Base-by-base conservation (phyloP, 2,888 invertebrate species). In the Drosophila colorata region DNA sequence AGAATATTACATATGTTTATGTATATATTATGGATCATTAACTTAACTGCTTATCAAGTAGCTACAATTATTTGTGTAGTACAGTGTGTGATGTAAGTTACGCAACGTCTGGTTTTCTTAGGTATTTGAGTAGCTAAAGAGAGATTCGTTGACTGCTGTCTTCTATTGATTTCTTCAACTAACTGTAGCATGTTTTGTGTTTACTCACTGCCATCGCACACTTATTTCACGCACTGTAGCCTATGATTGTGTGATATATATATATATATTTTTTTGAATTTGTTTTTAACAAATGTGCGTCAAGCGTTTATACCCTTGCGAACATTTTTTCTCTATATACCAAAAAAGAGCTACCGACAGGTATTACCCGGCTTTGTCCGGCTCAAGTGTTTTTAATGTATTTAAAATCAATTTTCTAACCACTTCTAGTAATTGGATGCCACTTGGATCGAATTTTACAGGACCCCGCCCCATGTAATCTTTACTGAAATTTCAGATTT, bases 201-300 rank as follows among this genome's bases (percentile, higher is more conserved):
- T 38, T 16, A 14, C 25, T 28, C 25, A 28, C 25, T 28, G 28
- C 9, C 3, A 9, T 28, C 28, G 28, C 28, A 28, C 28, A 28
- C 9, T 31, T 49, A 7, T 13, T n/a, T 14, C 0, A 38, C 58
- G 38, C 63, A 63, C 58, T 63, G 52, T 44, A 33, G 33, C 47
- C 37, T 35, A 13, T 37, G n/a, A 28, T 9, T 28, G 28, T 28
- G 28, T n/a, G n/a, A 31, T 31, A 31, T 31, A 31, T 9, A 20
- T 8, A 33, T 53, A 14, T 14, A 49, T 40, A 35, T 1, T 33
- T 16, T 16, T 14, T 11, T 9, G 14, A 1, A 14, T 33, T 13
- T 48, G 31, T 23, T 40, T 40, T 3, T 38, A 31, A 49, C 49
- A 38, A 47, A 28, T 37, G 13, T 25, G 7, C n/a, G n/a, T 31